These are phyloP conservation scores for Mellilla xanthometata DNA, from an alignment of 2,888 invertebrate species.

Conservation along the genomic window DNA sequence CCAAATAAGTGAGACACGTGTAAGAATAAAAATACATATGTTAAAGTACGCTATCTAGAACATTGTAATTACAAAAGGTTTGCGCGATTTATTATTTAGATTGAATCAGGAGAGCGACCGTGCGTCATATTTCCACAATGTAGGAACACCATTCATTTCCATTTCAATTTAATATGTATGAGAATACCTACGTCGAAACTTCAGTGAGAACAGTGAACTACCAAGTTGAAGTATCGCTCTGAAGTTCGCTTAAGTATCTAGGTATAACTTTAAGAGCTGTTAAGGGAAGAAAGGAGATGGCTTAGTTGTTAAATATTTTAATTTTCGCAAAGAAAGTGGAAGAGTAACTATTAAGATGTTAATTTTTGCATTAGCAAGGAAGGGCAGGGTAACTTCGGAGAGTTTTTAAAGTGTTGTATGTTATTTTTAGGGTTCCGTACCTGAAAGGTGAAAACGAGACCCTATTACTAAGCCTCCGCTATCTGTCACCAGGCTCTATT, in stretches of 20 bases:
- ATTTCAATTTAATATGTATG: slow-evolving; percentile 61
- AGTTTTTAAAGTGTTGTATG: neutral
- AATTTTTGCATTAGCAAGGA: slow-evolving; percentile 19
- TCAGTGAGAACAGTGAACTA: slow-evolving; percentile 47
- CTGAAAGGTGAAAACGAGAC: no score
- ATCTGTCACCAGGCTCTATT: no score
- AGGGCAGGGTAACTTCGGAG: slow-evolving; percentile 5
- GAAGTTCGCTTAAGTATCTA: slow-evolving; percentile 33
- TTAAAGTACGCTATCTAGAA: slow-evolving; percentile 3
- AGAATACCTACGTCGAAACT: slow-evolving; percentile 50
- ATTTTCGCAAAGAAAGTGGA: slow-evolving; percentile 11
- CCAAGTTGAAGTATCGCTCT: slow-evolving; percentile 51
- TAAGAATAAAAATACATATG: no score
- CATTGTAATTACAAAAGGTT: slow-evolving; percentile 27
- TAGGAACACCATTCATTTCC: slow-evolving; percentile 49
- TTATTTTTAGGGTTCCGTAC: no score
- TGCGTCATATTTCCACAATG: slow-evolving; percentile 36
- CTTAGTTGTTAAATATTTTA: slow-evolving; percentile 20
- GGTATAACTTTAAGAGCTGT: slow-evolving; percentile 47
- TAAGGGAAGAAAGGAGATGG: slow-evolving; percentile 18
- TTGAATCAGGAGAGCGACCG: slow-evolving; percentile 30
- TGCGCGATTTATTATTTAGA: slow-evolving; percentile 37
- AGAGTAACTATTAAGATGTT: slow-evolving; percentile 16
- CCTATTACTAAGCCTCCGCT: no score
- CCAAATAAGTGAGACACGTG: no score